Conservation (phyloP, 2,113 vertebrate species). For the Microcebus murinus region DNA sequence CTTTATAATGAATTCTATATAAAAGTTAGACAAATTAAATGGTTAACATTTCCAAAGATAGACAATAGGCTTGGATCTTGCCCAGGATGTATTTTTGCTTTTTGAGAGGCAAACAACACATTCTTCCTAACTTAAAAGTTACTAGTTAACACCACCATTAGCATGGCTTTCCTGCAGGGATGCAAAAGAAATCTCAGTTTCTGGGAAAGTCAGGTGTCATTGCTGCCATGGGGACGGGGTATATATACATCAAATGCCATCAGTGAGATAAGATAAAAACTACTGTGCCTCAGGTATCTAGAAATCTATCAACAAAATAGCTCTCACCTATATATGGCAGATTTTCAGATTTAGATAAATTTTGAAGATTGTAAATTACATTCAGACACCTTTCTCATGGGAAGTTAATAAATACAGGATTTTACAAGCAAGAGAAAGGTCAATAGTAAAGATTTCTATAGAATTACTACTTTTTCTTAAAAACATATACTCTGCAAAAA, state of each 20-base stretch:
- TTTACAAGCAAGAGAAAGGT: neutral
- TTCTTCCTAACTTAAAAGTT: neutral
- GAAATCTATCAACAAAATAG: constrained; percentile 34
- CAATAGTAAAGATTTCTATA: neutral
- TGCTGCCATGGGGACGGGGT: neutral
- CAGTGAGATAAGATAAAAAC: constrained; percentile 38
- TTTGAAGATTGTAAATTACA: constrained; percentile 1
- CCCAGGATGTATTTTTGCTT: neutral
- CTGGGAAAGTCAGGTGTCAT: neutral
- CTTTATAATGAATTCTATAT: neutral
- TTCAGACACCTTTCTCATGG: constrained; percentile 19
- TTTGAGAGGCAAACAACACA: constrained; percentile 24
- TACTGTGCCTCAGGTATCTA: neutral
- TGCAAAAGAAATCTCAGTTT: constrained; percentile 33
- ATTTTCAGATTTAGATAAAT: constrained; percentile 37
- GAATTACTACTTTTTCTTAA: constrained; percentile 15
- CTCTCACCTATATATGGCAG: neutral
- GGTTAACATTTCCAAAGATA: neutral
- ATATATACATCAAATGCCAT: neutral
- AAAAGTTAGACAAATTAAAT: constrained; percentile 15
- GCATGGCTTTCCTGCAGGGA: neutral
- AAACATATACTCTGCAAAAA: neutral
- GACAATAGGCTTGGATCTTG: neutral
- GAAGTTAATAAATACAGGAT: neutral
- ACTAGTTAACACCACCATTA: neutral